Conservation (phyloP, 2,888 invertebrate species). For the Diaphora mendica region DNA sequence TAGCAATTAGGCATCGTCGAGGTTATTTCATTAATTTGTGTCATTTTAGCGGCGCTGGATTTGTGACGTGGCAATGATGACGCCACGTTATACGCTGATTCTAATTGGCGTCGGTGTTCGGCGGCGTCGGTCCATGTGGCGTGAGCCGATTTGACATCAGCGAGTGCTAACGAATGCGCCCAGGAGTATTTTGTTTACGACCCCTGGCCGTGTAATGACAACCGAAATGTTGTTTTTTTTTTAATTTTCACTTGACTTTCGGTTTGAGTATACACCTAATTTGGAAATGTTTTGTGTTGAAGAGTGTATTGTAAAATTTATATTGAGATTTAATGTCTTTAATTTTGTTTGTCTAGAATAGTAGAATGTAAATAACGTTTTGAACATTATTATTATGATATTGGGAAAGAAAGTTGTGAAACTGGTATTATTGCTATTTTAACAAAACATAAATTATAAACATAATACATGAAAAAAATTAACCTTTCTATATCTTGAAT, state of each 20-base stretch:
- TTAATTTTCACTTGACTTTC: neutral
- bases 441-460: neutral
- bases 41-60: constrained; percentile 50
- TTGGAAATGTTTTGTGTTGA: neutral
- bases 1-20: constrained; percentile 1
- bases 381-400: neutral
- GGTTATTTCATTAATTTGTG: neutral
- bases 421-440: neutral
- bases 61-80: constrained; percentile 57
- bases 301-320: neutral
- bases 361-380: neutral
- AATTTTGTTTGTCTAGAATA: neutral
- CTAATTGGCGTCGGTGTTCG: constrained; percentile 77
- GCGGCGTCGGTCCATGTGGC: constrained; percentile 67
- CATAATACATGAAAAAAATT: neutral
- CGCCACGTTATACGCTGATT: constrained; percentile 61
- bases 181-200: constrained; percentile 63
- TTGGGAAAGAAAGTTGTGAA: neutral
- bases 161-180: constrained; percentile 53
- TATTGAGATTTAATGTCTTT: neutral
- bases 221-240: constrained; percentile 12
- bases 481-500: neutral
- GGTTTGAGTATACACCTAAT: neutral
- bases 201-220: constrained; percentile 21
- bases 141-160: constrained; percentile 49